Percentiles rank a stretch among this genome's conserved stretches.
Evolutionary conservation across 2,113 vertebrate species (phyloP).

Genomic region (Clinocottus analis): DNA sequence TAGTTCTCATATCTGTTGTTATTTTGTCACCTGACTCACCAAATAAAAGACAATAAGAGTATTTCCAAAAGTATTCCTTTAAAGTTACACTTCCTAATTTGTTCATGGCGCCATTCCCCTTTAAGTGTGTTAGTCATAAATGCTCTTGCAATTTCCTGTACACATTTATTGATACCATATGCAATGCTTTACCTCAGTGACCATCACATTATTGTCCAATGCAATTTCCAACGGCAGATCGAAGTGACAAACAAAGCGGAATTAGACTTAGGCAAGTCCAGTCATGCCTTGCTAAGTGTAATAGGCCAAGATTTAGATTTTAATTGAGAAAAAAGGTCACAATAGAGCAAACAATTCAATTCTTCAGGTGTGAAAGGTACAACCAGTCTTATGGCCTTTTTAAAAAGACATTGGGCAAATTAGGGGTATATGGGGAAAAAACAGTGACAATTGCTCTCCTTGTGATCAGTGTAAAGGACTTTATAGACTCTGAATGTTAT

Average conservation of each 20-base stretch:
- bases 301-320: not conserved
- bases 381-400: constrained; percentile 1
- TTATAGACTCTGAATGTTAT: not conserved
- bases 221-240: not conserved
- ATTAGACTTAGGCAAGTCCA: not conserved
- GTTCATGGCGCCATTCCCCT: not conserved
- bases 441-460: not conserved
- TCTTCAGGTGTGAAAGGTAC: not conserved
- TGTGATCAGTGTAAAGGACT: not conserved
- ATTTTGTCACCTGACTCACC: no score
- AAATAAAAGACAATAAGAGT: not conserved
- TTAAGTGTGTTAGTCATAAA: not conserved
- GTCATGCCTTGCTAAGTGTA: not conserved
- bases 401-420: not conserved
- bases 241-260: not conserved
- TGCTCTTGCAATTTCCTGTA: not conserved
- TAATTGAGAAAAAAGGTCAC: not conserved
- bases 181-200: not conserved
- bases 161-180: not conserved
- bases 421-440: not conserved
- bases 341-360: not conserved
- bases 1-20: not conserved
- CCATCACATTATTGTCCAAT: not conserved
- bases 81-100: not conserved
- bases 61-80: not conserved